Conservation (phyloP, 2,113 vertebrate genomes). For the Catharus bicknelli region DNA sequence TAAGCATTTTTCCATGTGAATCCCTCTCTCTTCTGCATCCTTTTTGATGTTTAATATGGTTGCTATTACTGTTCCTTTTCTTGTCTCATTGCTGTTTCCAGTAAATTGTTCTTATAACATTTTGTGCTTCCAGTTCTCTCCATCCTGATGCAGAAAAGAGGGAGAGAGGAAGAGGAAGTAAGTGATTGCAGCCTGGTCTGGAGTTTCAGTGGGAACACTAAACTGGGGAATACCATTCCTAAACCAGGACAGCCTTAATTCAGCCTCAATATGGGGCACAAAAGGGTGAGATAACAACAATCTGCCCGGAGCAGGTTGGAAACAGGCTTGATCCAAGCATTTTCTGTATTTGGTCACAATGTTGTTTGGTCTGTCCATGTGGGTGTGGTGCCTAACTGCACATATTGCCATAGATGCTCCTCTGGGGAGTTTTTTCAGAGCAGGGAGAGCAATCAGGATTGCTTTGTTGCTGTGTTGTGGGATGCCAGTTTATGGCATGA, state of each 20-base stretch:
- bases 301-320: not conserved
- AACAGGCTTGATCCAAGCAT: not conserved
- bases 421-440: not conserved
- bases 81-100: not conserved
- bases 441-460: not conserved
- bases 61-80: not conserved
- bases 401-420: not conserved
- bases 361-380: not conserved
- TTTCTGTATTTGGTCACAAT: not conserved
- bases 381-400: not conserved
- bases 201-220: not conserved
- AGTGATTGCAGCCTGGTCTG: not conserved
- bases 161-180: fast-evolving
- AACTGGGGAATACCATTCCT: not conserved
- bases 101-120: not conserved
- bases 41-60: not conserved
- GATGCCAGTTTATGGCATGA: not conserved
- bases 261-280: not conserved
- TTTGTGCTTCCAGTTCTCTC: not conserved
- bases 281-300: not conserved
- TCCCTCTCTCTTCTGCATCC: not conserved
- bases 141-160: not conserved
- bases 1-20: not conserved
- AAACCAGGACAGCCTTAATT: not conserved
- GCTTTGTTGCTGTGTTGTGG: not conserved